These are phyloP conservation scores for Synanthedon vespiformis DNA, from an alignment of 2,888 invertebrate species.

Conservation along the genomic window DNA sequence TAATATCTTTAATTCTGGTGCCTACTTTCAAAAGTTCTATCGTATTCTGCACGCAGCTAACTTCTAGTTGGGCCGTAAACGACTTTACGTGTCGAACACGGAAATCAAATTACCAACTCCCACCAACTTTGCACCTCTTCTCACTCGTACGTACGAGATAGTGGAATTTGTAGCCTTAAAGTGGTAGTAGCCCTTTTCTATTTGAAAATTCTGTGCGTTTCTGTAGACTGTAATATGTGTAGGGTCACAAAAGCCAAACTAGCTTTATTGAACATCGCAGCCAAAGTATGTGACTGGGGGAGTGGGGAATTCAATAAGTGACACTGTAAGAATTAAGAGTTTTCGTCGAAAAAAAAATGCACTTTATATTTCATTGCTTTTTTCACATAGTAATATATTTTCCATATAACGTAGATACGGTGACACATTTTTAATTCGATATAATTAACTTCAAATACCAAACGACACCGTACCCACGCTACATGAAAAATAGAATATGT, in stretches of 20 bases:
- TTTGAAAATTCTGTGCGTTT: slow-evolving; percentile 57
- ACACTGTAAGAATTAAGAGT: slow-evolving; percentile 54
- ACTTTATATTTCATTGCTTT: slow-evolving; percentile 30
- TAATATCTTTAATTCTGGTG: slow-evolving; percentile 28
- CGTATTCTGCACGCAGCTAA: slow-evolving; percentile 47
- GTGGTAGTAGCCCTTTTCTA: slow-evolving; percentile 29
- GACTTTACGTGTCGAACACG: slow-evolving; percentile 65
- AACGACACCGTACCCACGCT: too few relatives aligned
- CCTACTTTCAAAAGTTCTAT: slow-evolving; percentile 28
- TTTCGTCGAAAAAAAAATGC: slow-evolving; percentile 31
- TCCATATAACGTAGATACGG: too few relatives aligned
- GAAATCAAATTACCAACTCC: slow-evolving; percentile 67
- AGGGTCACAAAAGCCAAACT: slow-evolving; percentile 48
- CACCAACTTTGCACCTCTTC: slow-evolving; percentile 58
- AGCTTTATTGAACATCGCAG: slow-evolving; percentile 63
- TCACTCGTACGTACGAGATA: slow-evolving; percentile 37
- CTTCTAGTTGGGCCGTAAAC: slow-evolving; percentile 60
- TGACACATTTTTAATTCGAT: too few relatives aligned
- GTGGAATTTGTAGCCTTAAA: slow-evolving; percentile 45
- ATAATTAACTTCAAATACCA: too few relatives aligned
- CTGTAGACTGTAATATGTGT: slow-evolving; percentile 50
- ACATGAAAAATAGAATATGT: too few relatives aligned
- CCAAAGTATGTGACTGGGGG: slow-evolving; percentile 53
- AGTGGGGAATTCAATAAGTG: slow-evolving; percentile 62
- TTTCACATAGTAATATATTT: too few relatives aligned